phyloP scores from a whole-genome alignment of 2,797 vertebrate species.

The Periophthalmus magnuspinnatus region DNA sequence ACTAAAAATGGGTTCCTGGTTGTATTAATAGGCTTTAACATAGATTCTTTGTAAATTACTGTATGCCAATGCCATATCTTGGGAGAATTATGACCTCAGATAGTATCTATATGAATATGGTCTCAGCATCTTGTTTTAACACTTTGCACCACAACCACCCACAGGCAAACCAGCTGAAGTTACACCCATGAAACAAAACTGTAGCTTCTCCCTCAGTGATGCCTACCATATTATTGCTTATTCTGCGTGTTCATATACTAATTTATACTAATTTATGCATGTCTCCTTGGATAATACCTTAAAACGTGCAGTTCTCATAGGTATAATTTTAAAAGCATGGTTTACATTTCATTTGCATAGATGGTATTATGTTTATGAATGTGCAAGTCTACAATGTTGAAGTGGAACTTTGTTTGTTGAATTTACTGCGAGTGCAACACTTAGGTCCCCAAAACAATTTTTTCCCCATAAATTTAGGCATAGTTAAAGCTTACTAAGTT shows the following conservation, averaged over 20 bases:
- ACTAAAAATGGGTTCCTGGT: neutral
- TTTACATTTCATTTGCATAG: slow-evolving; percentile 1
- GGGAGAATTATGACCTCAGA: neutral
- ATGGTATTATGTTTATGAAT: neutral
- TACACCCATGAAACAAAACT: slow-evolving; percentile 3
- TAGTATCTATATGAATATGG: neutral
- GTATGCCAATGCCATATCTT: neutral
- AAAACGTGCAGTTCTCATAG: neutral
- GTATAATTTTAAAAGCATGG: neutral
- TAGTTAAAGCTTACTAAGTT: neutral
- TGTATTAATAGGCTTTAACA: neutral
- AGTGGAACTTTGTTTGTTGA: neutral
- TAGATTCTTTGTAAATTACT: neutral
- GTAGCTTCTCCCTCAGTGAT: neutral
- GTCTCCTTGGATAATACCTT: neutral
- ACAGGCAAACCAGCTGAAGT: slow-evolving; percentile 6
- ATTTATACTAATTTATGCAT: slow-evolving; percentile 4
- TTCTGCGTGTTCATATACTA: neutral
- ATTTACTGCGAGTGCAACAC: neutral
- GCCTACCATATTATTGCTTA: neutral
- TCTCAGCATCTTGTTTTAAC: neutral
- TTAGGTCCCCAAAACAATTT: too few relatives aligned
- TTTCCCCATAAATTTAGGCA: neutral
- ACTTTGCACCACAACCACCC: slow-evolving; percentile 3
- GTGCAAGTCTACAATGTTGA: neutral